Conservation (phyloP, 2,113 vertebrate species). For the Eublepharis macularius region DNA sequence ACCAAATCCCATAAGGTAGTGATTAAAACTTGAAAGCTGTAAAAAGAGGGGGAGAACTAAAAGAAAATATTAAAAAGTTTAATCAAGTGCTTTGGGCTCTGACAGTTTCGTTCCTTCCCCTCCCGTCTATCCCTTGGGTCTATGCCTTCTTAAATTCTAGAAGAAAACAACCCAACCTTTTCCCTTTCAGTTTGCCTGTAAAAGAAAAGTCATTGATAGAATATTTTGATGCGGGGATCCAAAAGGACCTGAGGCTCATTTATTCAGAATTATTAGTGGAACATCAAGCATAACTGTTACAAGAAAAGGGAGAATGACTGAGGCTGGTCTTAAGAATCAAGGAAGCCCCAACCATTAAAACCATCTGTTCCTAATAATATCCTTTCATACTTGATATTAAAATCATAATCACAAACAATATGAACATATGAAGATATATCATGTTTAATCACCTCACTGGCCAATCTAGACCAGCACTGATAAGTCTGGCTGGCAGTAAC, state of each 20-base stretch:
- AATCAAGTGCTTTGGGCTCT: conserved; percentile 52
- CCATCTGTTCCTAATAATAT: background rate
- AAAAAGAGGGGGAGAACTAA: conserved; percentile 46
- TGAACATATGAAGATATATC: background rate
- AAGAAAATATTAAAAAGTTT: conserved; percentile 51
- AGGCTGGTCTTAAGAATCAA: background rate
- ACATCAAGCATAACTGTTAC: background rate
- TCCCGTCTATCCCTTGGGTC: conserved; percentile 19
- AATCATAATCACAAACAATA: background rate
- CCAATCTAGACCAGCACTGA: background rate
- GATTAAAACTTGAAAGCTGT: conserved; percentile 70
- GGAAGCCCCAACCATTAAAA: background rate
- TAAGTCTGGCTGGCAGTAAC: background rate
- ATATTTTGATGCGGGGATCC: background rate
- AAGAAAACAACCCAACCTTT: conserved; percentile 12
- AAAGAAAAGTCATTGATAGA: conserved; percentile 42
- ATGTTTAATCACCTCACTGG: background rate
- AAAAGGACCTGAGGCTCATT: background rate
- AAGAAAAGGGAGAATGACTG: background rate
- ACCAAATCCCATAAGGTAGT: conserved; percentile 51
- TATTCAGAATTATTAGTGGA: background rate
- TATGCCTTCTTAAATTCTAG: conserved; percentile 46
- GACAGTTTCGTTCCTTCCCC: conserved; percentile 14
- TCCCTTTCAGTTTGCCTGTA: conserved; percentile 36
- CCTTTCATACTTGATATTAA: background rate